Base-by-base conservation (phyloP, 2,888 invertebrate species). In the Pharmacophagus antenor region DNA sequence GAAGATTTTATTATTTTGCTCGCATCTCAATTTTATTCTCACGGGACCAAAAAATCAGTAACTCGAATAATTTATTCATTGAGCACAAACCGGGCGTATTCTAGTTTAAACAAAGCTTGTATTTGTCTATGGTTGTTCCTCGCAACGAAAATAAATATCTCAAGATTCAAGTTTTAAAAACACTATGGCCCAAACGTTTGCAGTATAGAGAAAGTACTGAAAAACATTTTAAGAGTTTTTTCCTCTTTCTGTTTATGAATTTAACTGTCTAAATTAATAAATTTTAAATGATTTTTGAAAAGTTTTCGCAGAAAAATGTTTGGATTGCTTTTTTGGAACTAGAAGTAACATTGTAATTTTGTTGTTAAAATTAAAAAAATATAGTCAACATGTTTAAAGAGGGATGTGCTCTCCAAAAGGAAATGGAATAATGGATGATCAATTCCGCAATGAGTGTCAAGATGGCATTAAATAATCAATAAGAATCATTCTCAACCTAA, bases 31-130 rank as follows among this genome's bases (percentile, higher is more conserved):
- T 72, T 67, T 77, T 70, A 72, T 88, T 88, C 88, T 85, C 88
- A 88, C 87, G 85, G 79, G 77, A 78, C 79, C 74, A 73, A 74
- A 75, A 78, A 79, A 80, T 83, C 80, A 83, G 81, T 80, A 80
- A 79, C 76, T 79, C 76, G 77, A 76, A 74, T 85, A 85, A 85
- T 82, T 77, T 85, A 85, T 86, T 82, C 82, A 75, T 75, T 76
- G 71, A 72, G 70, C 66, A 77, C 75, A 77, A 84, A 85, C 82
- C 84, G 73, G 82, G 78, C 77, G 46, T 48, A 65, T 65, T 66
- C 67, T 59, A 62, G 67, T 67, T 67, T 51, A 56, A 59, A 64
- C 62, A 64, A 64, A 64, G 48, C 58, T 44, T 58, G 62, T 61
- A 61, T 23, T 56, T 20, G 31, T 42, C 48, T 53, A 7, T 54